Conservation (phyloP, 2,888 invertebrate genomes). For the Cyrtodaria siliqua region DNA sequence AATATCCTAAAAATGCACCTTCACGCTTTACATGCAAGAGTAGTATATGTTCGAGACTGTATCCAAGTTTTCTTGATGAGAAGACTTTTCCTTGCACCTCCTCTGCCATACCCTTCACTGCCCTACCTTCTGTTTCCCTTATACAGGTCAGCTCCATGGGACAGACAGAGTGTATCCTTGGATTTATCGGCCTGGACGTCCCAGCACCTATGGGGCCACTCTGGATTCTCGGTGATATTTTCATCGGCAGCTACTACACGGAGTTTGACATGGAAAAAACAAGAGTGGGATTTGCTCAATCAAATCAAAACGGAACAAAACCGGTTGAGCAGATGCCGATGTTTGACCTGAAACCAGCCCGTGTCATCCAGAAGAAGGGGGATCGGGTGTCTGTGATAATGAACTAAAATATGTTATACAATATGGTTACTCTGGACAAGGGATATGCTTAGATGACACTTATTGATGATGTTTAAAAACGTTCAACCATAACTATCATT, state of each 20-base stretch:
- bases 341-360: constrained; percentile 41
- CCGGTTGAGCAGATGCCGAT: constrained; percentile 22
- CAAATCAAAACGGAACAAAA: constrained; percentile 24
- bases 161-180: constrained; percentile 96
- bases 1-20: too few relatives aligned
- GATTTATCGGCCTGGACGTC: constrained; percentile 98
- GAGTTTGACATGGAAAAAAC: constrained; percentile 97
- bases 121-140: constrained; percentile 13
- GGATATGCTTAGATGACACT: too few relatives aligned
- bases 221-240: constrained; percentile 99
- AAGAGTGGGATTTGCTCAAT: constrained; percentile 94
- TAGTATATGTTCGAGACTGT: too few relatives aligned
- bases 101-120: too few relatives aligned
- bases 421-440: too few relatives aligned
- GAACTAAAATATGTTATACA: constrained; percentile 9
- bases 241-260: constrained; percentile 98
- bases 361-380: constrained; percentile 11
- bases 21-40: too few relatives aligned
- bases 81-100: not conserved
- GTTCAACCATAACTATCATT: too few relatives aligned
- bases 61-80: too few relatives aligned
- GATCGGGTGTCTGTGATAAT: constrained; percentile 17
- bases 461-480: too few relatives aligned
- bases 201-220: constrained; percentile 97
- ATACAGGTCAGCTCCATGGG: constrained; percentile 87